Evolutionary conservation across 2,113 vertebrate species (phyloP), one percentile per base, ranked within the genome.

Genomic region (Electrona antarctica): DNA sequence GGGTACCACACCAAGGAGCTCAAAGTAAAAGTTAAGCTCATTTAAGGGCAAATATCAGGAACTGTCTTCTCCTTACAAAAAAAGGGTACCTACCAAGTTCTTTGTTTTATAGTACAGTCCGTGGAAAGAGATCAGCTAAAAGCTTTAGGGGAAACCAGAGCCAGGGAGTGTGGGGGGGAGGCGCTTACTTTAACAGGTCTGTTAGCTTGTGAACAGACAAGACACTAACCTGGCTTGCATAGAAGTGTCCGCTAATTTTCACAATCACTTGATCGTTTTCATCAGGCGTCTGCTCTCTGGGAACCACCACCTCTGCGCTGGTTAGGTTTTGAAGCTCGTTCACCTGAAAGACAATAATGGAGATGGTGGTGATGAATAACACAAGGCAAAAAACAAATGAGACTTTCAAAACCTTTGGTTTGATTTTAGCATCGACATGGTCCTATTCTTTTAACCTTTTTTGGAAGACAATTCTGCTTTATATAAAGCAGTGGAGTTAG

Each of bases 221-320:
- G 33, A 41, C 54, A 74, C 86, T 90, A 69, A 96, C 98, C 97
- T 99, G 98, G 90, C 97, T 98, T 88, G 98, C 97, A 93, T 98
- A 99, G 94, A 99, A 99, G 83, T 99, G 98, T 82, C 98, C 98
- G 68, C 95, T 97, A 92, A 99, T 99, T 91, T 99, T 99, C 56
- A 99, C 98, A 79, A 99, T 93, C 74, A 99, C 98, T 91, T 98
- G 96, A 87, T 98, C 97, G 6, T 98, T 97, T 89, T 99, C 98
- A 64, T 99, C 98, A 61, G 98, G 98, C 1, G 95, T 97, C 94
- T 99, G 98, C 91, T 99, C 98, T 89, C 98, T 91, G 67, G 98
- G 98, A 70, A 99, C 98, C 87, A 99, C 97, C 83, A 99, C 98
- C 90, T 99, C 98, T 62, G 98, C 97, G 80, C 98, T 98, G 80